Evolutionary conservation across 2,888 invertebrate genomes (phyloP).

Genomic region (Erebia epiphron): DNA sequence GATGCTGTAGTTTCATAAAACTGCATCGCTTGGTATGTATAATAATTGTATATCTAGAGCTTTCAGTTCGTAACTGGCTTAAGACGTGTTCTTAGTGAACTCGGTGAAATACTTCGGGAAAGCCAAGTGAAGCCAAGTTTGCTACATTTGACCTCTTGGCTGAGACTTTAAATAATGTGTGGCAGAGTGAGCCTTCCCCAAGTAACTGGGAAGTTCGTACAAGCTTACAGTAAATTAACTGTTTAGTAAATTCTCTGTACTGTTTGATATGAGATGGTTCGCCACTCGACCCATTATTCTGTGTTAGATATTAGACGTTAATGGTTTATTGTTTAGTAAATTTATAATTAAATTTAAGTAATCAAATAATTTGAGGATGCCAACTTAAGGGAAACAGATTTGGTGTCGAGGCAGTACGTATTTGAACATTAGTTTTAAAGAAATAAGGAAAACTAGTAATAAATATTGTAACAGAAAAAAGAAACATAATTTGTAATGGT

Average conservation of each 20-base stretch:
- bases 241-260: conserved; percentile 14
- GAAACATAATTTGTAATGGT: too few species aligned
- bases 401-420: too few species aligned
- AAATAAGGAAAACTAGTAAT: too few species aligned
- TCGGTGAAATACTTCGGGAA: conserved; percentile 15
- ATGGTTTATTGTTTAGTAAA: neutral
- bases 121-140: conserved; percentile 24
- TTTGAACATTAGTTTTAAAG: too few species aligned
- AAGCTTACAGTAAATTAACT: conserved; percentile 22
- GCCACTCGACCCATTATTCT: conserved; percentile 10
- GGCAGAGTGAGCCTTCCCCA: conserved; percentile 11
- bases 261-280: conserved; percentile 16
- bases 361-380: too few species aligned
- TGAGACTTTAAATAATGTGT: conserved; percentile 25
- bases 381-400: too few species aligned
- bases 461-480: too few species aligned
- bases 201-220: conserved; percentile 21
- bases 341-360: neutral
- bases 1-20: too few species aligned
- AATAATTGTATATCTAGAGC: neutral
- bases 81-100: conserved; percentile 18
- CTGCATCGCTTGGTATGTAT: too few species aligned
- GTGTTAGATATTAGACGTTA: neutral
- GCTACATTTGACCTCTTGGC: conserved; percentile 25
- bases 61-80: conserved; percentile 14